Base-by-base conservation (phyloP, 92 coral and sea anemone genomes). In the Umimayanthus chanpuru region DNA sequence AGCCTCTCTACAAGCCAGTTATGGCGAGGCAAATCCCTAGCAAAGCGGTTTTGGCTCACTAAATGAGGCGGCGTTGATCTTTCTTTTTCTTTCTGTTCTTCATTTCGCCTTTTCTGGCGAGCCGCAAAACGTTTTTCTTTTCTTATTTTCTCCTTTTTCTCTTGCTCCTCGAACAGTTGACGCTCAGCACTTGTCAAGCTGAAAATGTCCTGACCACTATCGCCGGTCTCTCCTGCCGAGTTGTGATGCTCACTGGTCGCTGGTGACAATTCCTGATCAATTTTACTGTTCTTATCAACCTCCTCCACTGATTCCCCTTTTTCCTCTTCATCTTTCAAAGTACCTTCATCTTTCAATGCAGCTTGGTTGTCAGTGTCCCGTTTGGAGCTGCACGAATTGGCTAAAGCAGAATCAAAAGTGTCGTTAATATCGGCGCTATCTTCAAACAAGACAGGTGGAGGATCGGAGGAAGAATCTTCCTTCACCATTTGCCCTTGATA, bases 1-100 rank as follows among this genome's bases (percentile, higher is more conserved):
- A 96, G 86, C 81, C 96, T 85, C 66, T 97, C 99, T 25, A 97
- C 95, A 64, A 97, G 94, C 99, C 99, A 97, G 94, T 97, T 97
- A 82, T 97, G 99, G 23, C 99, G 90, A 41, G 99, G 99, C 36
- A 97, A 94, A 88, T 97, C 99, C 76, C 98, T 94, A 28, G 96
- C 97, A 71, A 95, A 94, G 81, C 99, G 96, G 89, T 97, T 94
- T 87, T 97, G 98, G 61, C 98, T 94, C 73, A 95, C 92, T 53
- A 95, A 84, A 86, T 95, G 96, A 44, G 98, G 98, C 7, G 98
- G 98, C 15, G 98, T 95, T 36, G 98, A 88, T 58, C 98, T 93
- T 58, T 95, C 98, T 65, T 80, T 93, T 14, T 91, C 99, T 74
- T 89, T 94, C 43, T 93, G 92, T 44, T 92, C 95, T 12, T 95